Evolutionary conservation across 2,888 invertebrate genomes (phyloP), one percentile per base, ranked within the genome.

Genomic region (Xanthostigma xanthostigma): DNA sequence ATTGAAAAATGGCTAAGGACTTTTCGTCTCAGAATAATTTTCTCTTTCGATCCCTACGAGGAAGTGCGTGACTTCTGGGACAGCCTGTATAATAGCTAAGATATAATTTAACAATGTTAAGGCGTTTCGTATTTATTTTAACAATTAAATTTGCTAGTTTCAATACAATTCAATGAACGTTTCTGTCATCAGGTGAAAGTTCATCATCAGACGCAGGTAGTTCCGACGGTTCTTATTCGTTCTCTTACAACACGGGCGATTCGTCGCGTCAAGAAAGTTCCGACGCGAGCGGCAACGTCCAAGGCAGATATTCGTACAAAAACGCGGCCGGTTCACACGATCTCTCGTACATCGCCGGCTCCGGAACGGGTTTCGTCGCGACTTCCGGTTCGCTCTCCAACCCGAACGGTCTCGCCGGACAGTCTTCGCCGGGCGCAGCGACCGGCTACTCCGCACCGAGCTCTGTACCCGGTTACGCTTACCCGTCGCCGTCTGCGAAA

Each of bases 201-300:
- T 34, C 48, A 40, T 38, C 12, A 8, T 14, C 45, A 12, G 34
- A 36, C 11, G 42, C 47, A 36, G 45, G 13, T 8, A 49, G 40
- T 27, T 11, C 45, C 17, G 60, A 60, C 51, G 59, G 56, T 17
- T 59, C 60, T 1, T 61, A 58, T 42, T 59, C 59, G 35, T 66
- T 66, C 48, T 57, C 59, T 40, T 60, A 61, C 40, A 55, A 55
- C 39, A 60, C 63, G 2, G 60, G 56, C 44, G 61, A 62, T 50
- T 62, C 62, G 48, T 52, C 60, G 13, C 60, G 65, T 27, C 57
- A 60, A 12, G 65, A 65, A 55, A 57, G 58, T 38, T 58, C 60
- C 35, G 66, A 67, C 57, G 55, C 55, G 8, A 49, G 55, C 11
- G 64, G 65, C 41, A 62, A 61, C 53, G 61, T 57, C 2, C 43